A percentile compares a stretch with the other conserved stretches of the same genome.
Conservation (phyloP, 2,888 invertebrate genomes). For the Anaspis maculata region DNA sequence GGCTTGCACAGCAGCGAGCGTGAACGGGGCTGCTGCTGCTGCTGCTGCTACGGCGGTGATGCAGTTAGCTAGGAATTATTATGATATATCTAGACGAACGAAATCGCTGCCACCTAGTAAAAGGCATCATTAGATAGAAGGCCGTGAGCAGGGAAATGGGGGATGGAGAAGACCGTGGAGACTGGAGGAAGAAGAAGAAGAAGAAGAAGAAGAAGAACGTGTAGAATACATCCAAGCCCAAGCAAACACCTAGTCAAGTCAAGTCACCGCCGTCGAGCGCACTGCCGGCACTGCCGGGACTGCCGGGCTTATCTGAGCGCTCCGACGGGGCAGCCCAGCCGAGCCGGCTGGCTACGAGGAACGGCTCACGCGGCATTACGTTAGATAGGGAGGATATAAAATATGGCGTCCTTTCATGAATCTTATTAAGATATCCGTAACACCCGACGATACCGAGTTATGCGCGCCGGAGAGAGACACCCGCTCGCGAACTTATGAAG, state of each 20-base stretch:
- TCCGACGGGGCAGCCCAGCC: constrained; percentile 30
- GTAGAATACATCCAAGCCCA: no score
- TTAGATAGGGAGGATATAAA: constrained; percentile 58
- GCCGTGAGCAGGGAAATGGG: no score
- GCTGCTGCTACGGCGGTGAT: constrained; percentile 19
- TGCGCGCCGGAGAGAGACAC: constrained; percentile 31
- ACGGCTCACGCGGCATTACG: constrained; percentile 39
- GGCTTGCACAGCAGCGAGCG: constrained; percentile 42
- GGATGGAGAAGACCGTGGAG: no score
- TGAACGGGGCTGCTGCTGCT: constrained; percentile 15
- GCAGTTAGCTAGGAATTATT: constrained; percentile 46
- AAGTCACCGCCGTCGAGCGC: no score
- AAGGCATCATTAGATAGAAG: constrained; percentile 37
- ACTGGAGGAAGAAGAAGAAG: no score
- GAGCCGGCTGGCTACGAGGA: constrained; percentile 25
- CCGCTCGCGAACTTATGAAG: constrained; percentile 45
- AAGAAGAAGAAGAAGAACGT: no score
- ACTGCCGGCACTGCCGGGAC: constrained; percentile 30
- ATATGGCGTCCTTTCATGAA: constrained; percentile 78
- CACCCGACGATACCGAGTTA: constrained; percentile 47
- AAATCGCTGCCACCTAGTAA: constrained; percentile 40
- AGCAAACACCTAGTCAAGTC: no score
- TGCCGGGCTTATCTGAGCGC: constrained; percentile 34
- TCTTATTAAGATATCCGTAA: constrained; percentile 71
- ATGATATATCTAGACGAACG: constrained; percentile 48